Base-by-base conservation (phyloP, 2,888 invertebrate species). In the Keiferia lycopersicella region DNA sequence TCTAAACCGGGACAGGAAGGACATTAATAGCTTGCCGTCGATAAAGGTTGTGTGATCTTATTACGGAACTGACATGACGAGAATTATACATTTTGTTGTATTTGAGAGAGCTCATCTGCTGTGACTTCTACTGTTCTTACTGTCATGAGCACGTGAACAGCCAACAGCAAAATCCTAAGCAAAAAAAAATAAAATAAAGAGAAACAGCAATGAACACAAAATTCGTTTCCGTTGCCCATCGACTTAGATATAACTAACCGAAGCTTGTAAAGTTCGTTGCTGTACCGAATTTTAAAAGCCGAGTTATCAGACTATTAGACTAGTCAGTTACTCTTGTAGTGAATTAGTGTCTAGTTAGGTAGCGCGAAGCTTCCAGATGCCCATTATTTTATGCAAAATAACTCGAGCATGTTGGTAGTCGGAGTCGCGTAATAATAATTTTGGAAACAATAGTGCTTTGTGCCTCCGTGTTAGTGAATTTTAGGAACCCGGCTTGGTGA, bases 361-460 rank as follows among this genome's bases (percentile, higher is more conserved):
- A 71, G 70, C 70, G 75, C 70, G 69, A 67, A 69, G 71, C 73
- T 67, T 68, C 72, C 78, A 82, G 79, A 79, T 81, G 77, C 73
- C 79, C 79, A 84, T 86, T 87, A 86, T 84, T 86, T 84, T 86
- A 87, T 86, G 86, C 81, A 84, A 84, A 88, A 81, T 80, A 82
- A 82, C 82, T 73, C 70, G 71, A 75, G 73, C 73, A 63, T 71
- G 71, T 78, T 20, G 51, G 71, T 72, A 76, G 73, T 74, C 62
- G 72, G 71, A 79, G 79, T 77, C 76, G 74, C 80, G 80, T 80
- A 77, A 83, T 84, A 86, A 83, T 84, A 86, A 82, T 84, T 86
- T 79, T 75, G 72, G 75, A 76, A 82, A 84, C 84, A 86, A 87
- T 81, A 76, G 81, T 71, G 75, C 79, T 80, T 79, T 78, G 81